Evolutionary conservation across 2,888 invertebrate species (phyloP), one percentile per base, ranked within the genome.

Genomic region (Hemithea aestivaria): DNA sequence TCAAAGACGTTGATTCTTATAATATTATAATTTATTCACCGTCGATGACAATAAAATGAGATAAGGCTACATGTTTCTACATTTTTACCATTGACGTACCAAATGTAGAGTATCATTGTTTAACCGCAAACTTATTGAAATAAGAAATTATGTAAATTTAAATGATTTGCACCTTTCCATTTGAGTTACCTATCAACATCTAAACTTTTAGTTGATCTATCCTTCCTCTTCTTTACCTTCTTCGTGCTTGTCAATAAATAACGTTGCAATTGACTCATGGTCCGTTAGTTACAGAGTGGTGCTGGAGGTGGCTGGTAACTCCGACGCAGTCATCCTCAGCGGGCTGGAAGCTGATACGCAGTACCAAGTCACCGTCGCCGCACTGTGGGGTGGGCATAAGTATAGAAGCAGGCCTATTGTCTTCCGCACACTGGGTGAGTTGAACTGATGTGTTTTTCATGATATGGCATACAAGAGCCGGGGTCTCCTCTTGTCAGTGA

Each of bases 271-370:
- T 90, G 89, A 90, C 89, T 89, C 87, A 89, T 84, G 62, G 70
- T 60, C 70, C 83, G 89, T 93, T 94, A 95, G 95, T 95, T 95
- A 94, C 94, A 95, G 95, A 91, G 94, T 95, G 90, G 95, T 95
- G 87, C 90, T 94, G 89, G 93, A 94, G 79, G 95, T 95, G 76
- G 95, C 95, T 60, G 95, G 95, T 57, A 95, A 94, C 87, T 94
- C 94, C 48, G 95, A 94, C 75, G 94, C 94, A 49, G 94, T 95
- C 58, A 93, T 94, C 52, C 83, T 96, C 69, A 93, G 92, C 70
- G 93, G 93, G 28, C 87, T 96, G 50, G 91, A 92, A 69, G 93
- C 96, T 10, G 94, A 95, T 76, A 96, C 96, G 11, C 95, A 96
- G 82, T 96, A 96, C 75, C 95, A 95, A 62, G 90, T 96, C 46